Evolutionary conservation across 2,888 invertebrate genomes (phyloP), one percentile per base, ranked within the genome.

Genomic region (Hemistola chrysoprasaria): DNA sequence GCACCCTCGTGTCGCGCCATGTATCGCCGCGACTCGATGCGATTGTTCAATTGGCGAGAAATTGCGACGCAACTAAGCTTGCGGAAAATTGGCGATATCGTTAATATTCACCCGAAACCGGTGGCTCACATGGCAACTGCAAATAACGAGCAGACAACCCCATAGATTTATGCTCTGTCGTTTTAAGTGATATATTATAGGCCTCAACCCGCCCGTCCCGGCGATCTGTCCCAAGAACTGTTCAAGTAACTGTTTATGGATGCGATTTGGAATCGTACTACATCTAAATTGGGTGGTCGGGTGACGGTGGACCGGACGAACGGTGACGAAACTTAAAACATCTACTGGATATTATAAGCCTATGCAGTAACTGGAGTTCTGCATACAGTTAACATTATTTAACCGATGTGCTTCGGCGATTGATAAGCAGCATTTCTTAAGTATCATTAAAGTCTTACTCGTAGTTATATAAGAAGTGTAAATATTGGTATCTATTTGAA

Each of bases 31-130:
- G 68, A 74, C 73, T 59, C 72, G 82, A 82, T 80, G 67, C 83
- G 77, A 83, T 85, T 86, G 88, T 83, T 81, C 86, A 88, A 88
- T 87, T 88, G 87, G 80, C 87, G 88, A 78, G 81, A 88, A 87
- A 88, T 88, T 87, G 85, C 86, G 80, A 77, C 82, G 85, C 68
- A 78, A 71, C 75, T 86, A 86, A 87, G 78, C 86, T 85, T 71
- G 77, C 77, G 83, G 83, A 88, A 87, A 88, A 88, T 88, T 86
- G 88, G 80, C 84, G 86, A 86, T 87, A 87, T 86, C 83, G 85
- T 87, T 88, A 88, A 88, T 88, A 88, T 87, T 88, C 87, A 87
- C 83, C 88, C 81, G 80, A 86, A 86, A 85, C 82, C 72, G 65
- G 69, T 71, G 79, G 77, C 80, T 83, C 83, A 85, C 86, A 84